These are phyloP conservation scores for Piscicola geometra DNA, from an alignment of 2,888 invertebrate species.

Conservation along the genomic window DNA sequence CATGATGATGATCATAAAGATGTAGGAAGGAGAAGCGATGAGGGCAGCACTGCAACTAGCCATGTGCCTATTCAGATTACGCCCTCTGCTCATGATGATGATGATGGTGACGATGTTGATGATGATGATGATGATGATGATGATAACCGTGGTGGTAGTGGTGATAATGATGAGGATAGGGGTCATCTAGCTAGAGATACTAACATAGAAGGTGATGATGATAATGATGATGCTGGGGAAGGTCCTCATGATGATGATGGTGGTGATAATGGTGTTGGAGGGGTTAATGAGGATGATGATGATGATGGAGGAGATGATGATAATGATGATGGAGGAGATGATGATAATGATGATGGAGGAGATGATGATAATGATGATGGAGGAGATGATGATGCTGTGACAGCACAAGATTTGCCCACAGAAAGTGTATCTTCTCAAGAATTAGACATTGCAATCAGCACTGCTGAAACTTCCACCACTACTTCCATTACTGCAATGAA, in stretches of 20 bases:
- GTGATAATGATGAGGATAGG: neutral
- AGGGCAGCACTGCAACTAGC: neutral
- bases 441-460: too few relatives aligned
- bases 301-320: neutral
- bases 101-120: neutral
- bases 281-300: neutral
- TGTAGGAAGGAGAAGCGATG: neutral
- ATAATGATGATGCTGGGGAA: neutral
- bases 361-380: neutral
- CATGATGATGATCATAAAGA: too few relatives aligned
- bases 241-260: neutral
- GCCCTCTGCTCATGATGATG: conserved; percentile 7
- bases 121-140: neutral
- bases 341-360: neutral
- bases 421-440: too few relatives aligned
- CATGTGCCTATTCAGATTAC: neutral
- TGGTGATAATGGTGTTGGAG: neutral
- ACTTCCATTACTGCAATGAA: neutral
- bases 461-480: neutral
- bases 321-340: neutral
- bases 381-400: neutral
- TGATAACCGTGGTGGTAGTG: neutral
- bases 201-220: neutral
- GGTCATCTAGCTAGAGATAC: neutral
- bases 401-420: too few relatives aligned